These are phyloP conservation scores for Pimephales promelas DNA, from an alignment of 2,113 vertebrate genomes.

Conservation along the genomic window DNA sequence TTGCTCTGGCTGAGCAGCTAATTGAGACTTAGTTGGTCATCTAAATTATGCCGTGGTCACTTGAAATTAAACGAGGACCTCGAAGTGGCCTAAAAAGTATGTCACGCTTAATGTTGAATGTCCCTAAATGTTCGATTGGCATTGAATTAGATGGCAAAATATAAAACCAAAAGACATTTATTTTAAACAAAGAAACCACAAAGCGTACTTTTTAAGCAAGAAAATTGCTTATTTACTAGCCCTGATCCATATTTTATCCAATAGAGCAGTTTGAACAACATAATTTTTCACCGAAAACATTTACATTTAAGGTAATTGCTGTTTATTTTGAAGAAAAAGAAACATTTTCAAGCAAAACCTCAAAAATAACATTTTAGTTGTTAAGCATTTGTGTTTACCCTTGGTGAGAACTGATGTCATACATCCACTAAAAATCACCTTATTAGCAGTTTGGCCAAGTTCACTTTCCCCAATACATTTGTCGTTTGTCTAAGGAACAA, in stretches of 20 bases:
- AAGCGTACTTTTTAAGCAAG: neutral
- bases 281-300: neutral
- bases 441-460: slow-evolving; percentile 5
- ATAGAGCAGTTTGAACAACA: neutral
- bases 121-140: no score
- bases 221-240: neutral
- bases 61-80: no score
- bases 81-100: no score
- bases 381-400: neutral
- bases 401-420: neutral
- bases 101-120: no score
- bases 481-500: neutral
- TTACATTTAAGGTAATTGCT: neutral
- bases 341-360: neutral
- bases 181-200: neutral
- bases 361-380: neutral
- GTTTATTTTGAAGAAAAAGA: neutral
- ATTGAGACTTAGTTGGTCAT: slow-evolving; percentile 31
- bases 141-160: neutral
- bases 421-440: neutral
- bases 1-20: slow-evolving; percentile 25
- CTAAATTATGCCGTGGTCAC: neutral
- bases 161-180: neutral
- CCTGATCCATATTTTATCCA: neutral
- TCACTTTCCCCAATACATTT: slow-evolving; percentile 9